A percentile compares a stretch with the other conserved stretches of the same genome.
Conservation (phyloP, 2,888 invertebrate genomes). For the Orthonevra nobilis region DNA sequence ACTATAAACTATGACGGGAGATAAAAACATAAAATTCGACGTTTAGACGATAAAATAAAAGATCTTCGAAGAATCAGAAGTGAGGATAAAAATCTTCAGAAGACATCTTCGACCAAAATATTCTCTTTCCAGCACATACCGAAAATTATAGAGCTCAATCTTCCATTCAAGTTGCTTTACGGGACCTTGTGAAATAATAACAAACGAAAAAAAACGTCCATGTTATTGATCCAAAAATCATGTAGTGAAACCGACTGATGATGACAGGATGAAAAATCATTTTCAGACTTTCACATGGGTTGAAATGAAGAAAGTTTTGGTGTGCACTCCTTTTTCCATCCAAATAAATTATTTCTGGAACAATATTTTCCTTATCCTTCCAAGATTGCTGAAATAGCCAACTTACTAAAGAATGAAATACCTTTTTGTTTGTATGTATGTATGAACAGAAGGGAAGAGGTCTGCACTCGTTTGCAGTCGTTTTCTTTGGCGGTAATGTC, state of each 20-base stretch:
- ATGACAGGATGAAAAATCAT: constrained; percentile 53
- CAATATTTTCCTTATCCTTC: constrained; percentile 7
- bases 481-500: constrained; percentile 20
- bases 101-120: no score
- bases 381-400: constrained; percentile 8
- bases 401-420: constrained; percentile 5
- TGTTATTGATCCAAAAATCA: constrained; percentile 39
- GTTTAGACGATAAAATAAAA: no score
- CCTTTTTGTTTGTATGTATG: constrained; percentile 12
- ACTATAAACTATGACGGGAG: no score
- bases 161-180: no score
- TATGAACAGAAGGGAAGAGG: constrained; percentile 5
- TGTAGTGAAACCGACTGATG: constrained; percentile 43
- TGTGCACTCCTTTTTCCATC: constrained; percentile 19
- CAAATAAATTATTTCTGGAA: constrained; percentile 5
- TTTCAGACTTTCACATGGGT: constrained; percentile 21
- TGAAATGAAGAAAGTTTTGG: constrained; percentile 29
- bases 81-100: no score
- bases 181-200: constrained; percentile 14
- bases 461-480: constrained; percentile 21
- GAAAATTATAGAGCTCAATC: no score
- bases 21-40: no score
- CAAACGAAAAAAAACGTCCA: not conserved
- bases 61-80: no score
- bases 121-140: no score